Percentiles rank a stretch among this genome's conserved stretches.
Evolutionary conservation across 2,113 vertebrate species (phyloP).

Genomic region (Gnathonemus echidnorhynchus): DNA sequence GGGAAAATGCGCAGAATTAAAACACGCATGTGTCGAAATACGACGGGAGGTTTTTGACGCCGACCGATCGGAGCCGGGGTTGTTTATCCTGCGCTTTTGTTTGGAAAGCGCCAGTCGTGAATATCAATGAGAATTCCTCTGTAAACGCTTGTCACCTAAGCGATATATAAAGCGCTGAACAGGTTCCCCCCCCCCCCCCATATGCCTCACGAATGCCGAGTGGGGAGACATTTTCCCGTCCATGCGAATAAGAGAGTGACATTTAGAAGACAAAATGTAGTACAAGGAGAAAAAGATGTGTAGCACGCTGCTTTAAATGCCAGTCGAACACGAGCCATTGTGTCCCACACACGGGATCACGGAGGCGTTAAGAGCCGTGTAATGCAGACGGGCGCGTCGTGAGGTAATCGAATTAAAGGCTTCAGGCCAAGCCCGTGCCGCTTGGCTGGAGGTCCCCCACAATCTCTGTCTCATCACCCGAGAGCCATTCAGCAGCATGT

Average conservation of each 20-base stretch:
- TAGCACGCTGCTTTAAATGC: not conserved
- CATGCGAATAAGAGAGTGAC: conserved; percentile 1
- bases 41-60: not conserved
- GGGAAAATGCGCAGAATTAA: conserved; percentile 5
- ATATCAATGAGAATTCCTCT: not conserved
- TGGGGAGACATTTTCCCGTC: not conserved
- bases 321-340: not conserved
- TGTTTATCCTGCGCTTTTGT: not conserved
- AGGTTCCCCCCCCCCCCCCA: not conserved
- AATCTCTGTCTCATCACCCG: not conserved
- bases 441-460: not conserved
- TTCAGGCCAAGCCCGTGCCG: not conserved
- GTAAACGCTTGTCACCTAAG: conserved; percentile 5
- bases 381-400: not conserved
- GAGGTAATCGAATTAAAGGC: not conserved
- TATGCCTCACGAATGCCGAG: not conserved
- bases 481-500: not conserved
- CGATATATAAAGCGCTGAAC: not conserved
- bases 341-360: not conserved
- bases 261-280: conserved; percentile 8
- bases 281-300: not conserved
- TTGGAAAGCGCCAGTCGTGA: not conserved
- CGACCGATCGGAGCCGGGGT: not conserved
- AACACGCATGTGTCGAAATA: not conserved
- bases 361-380: not conserved